Evolutionary conservation across 1,140 invertebrate genomes (phyloP).

Genomic region (Trissolcus basalis): DNA sequence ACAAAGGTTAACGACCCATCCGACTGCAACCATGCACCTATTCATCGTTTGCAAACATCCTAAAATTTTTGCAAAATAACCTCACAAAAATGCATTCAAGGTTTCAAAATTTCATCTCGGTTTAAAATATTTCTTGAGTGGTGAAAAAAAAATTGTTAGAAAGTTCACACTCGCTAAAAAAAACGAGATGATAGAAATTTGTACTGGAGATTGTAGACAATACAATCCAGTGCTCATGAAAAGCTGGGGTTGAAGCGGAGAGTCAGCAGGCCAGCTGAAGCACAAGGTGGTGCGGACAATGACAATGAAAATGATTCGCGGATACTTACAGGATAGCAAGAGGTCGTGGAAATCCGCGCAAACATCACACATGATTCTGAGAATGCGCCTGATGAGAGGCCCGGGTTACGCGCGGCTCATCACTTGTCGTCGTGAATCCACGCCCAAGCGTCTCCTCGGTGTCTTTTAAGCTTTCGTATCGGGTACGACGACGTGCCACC

Average conservation of each 20-base stretch:
- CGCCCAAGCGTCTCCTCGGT: not conserved
- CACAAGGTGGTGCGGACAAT: constrained; percentile 27
- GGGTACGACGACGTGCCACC: constrained; percentile 35
- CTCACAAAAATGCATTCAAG: no score
- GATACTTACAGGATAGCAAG: constrained; percentile 84
- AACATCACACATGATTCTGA: constrained; percentile 84
- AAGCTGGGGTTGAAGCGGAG: not conserved
- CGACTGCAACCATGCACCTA: no score
- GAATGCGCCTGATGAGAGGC: constrained; percentile 67
- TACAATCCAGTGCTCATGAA: no score
- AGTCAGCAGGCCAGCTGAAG: not conserved
- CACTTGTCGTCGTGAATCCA: constrained; percentile 55
- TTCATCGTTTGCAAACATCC: no score
- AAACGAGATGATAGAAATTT: no score
- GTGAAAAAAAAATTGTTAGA: no score
- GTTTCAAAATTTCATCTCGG: no score
- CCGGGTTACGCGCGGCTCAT: constrained; percentile 66
- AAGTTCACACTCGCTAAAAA: no score
- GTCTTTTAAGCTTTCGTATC: constrained; percentile 6
- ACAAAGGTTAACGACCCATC: no score
- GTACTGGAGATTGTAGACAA: no score
- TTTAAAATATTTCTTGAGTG: no score
- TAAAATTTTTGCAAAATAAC: no score
- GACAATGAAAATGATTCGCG: constrained; percentile 10
- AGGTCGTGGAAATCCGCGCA: constrained; percentile 87